Percentiles rank a stretch among this genome's conserved stretches.
These are phyloP conservation scores for Euzophera pinguis DNA, from an alignment of 2,888 invertebrate genomes.

Conservation along the genomic window DNA sequence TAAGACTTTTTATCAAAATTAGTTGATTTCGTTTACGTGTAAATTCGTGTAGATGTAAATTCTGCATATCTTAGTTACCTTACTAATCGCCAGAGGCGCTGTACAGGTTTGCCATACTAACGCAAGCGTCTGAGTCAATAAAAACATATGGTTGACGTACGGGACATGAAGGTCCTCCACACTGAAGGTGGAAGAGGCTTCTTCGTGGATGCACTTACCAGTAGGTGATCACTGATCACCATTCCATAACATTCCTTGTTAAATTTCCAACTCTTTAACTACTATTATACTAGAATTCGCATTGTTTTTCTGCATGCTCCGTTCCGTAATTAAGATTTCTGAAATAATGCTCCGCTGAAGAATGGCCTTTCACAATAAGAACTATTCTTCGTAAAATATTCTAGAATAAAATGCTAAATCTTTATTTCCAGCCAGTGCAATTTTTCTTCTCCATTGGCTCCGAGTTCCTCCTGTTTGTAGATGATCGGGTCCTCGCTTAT, in stretches of 20 bases:
- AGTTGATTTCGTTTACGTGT: no score
- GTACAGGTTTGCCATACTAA: no score
- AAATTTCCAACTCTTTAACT: background rate
- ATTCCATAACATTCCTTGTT: background rate
- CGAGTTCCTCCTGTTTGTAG: slow-evolving; percentile 43
- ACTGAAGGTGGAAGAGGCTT: no score
- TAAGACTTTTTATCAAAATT: no score
- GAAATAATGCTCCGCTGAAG: background rate
- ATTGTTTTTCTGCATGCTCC: background rate
- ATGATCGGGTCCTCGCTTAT: slow-evolving; percentile 56
- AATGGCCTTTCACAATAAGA: background rate
- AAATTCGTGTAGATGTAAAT: no score
- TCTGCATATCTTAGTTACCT: no score
- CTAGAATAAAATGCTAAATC: slow-evolving; percentile 26
- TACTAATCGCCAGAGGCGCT: no score
- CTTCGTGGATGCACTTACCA: no score
- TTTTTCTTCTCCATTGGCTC: slow-evolving; percentile 47
- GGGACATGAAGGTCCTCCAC: no score
- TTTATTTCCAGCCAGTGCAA: slow-evolving; percentile 41
- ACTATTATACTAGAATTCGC: background rate
- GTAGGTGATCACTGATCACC: no score
- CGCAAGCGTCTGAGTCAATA: no score
- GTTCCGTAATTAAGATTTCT: background rate
- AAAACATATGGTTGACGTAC: no score
- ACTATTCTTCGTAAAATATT: slow-evolving; percentile 1